Conservation (phyloP, 2,113 vertebrate species). For the Ptilorrhoa leucosticta region DNA sequence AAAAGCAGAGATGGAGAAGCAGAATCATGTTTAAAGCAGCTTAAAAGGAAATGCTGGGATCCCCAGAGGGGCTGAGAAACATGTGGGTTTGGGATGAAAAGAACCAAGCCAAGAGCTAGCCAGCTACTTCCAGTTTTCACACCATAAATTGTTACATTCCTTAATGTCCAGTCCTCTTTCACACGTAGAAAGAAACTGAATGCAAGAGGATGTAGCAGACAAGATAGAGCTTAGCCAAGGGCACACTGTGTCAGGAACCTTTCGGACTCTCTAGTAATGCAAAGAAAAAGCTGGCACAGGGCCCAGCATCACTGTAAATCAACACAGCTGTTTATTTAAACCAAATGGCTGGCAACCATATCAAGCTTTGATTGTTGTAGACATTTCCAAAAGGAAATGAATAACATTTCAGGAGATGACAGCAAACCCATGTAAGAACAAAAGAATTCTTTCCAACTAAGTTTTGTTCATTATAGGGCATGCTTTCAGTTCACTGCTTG, state of each 20-base stretch:
- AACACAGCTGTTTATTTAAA: slow-evolving; percentile 50
- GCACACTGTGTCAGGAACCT: not conserved
- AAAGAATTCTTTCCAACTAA: slow-evolving; percentile 14
- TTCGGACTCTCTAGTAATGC: not conserved
- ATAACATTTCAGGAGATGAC: slow-evolving; percentile 41
- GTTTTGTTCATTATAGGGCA: not conserved
- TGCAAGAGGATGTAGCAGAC: not conserved
- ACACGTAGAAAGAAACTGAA: not conserved
- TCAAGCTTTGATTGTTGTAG: not conserved
- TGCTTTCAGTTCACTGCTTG: slow-evolving; percentile 30
- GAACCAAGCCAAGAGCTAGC: not conserved
- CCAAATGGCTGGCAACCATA: slow-evolving; percentile 31
- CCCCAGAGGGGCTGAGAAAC: slow-evolving; percentile 27
- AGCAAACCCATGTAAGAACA: slow-evolving; percentile 38
- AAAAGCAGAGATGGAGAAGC: not conserved
- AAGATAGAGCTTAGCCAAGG: not conserved
- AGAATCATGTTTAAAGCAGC: slow-evolving; percentile 30
- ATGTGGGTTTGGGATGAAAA: slow-evolving; percentile 29
- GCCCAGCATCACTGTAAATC: slow-evolving; percentile 28
- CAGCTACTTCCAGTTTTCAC: slow-evolving; percentile 33
- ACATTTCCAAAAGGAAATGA: slow-evolving; percentile 47
- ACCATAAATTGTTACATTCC: slow-evolving; percentile 10
- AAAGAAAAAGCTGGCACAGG: not conserved
- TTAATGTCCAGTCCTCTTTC: not conserved
- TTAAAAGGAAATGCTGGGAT: slow-evolving; percentile 20